Evolutionary conservation across 1,140 invertebrate species (phyloP).

Genomic region (Caenorhabditis tropicalis): DNA sequence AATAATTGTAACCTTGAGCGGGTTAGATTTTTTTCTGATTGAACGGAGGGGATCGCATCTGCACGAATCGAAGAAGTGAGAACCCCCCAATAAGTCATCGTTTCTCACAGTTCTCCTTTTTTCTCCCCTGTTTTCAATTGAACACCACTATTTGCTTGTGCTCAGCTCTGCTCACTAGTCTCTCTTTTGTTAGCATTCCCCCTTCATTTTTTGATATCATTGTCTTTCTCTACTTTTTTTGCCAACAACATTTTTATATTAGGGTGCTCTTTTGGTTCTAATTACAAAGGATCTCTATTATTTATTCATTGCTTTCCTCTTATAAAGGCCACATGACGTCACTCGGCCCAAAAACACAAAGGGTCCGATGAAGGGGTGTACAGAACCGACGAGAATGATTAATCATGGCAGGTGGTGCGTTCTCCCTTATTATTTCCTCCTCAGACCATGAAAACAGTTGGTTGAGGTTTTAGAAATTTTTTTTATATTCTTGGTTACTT

Average conservation of each 20-base stretch:
- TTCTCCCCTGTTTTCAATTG: not conserved
- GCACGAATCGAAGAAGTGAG: no score
- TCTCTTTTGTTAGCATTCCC: constrained; percentile 17
- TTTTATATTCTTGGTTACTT: no score
- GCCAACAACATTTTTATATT: not conserved
- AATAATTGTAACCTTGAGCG: not conserved
- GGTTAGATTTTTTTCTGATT: not conserved
- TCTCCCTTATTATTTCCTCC: not conserved
- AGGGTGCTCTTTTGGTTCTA: not conserved
- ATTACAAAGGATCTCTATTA: not conserved
- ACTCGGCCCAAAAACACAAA: not conserved
- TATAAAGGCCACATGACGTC: not conserved
- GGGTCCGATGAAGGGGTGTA: not conserved
- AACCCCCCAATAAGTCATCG: no score
- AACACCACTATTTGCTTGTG: constrained; percentile 24
- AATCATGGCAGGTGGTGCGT: not conserved
- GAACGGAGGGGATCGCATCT: no score
- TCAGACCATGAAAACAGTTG: no score
- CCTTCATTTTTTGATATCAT: constrained; percentile 10
- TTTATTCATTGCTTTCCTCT: not conserved
- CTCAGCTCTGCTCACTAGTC: not conserved
- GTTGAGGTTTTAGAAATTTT: no score
- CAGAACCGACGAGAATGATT: not conserved
- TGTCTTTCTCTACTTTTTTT: not conserved
- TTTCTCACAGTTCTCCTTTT: not conserved